These are phyloP conservation scores for Bombus consobrinus DNA, from an alignment of 1,140 invertebrate species.

Conservation along the genomic window DNA sequence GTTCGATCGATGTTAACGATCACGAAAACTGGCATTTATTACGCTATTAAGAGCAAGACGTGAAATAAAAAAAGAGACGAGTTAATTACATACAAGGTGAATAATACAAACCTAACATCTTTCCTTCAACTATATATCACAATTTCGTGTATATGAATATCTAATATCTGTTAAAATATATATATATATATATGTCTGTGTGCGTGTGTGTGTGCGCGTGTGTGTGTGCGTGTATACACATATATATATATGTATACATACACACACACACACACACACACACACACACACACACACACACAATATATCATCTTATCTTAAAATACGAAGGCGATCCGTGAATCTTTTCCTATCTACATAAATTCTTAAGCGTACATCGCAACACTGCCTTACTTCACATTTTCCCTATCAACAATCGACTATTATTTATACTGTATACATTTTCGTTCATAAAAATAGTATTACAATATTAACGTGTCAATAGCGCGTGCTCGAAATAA, in stretches of 20 bases:
- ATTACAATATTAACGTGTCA: slow-evolving; percentile 3
- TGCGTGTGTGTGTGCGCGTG: neutral
- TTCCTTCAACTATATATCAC: slow-evolving; percentile 54
- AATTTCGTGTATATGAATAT: slow-evolving; percentile 57
- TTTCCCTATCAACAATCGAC: neutral
- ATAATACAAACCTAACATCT: neutral
- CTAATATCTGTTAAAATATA: slow-evolving; percentile 55
- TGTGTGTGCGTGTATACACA: slow-evolving; percentile 16
- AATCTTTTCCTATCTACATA: slow-evolving; percentile 52
- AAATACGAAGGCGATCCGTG: slow-evolving; percentile 58
- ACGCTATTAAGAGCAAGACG: too few relatives aligned
- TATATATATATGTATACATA: too few relatives aligned
- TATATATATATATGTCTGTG: too few relatives aligned
- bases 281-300: too few relatives aligned
- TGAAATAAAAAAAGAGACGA: neutral
- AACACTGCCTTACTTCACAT: slow-evolving; percentile 28
- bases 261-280: too few relatives aligned
- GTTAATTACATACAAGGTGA: neutral
- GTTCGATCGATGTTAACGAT: neutral
- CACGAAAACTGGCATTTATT: neutral
- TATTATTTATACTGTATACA: neutral
- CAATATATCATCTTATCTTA: slow-evolving; percentile 40
- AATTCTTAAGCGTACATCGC: slow-evolving; percentile 57
- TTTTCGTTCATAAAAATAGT: slow-evolving; percentile 27
- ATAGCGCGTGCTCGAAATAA: neutral